phyloP scores from a whole-genome alignment of 2,797 vertebrate genomes.

The Epinephelus awoara region DNA sequence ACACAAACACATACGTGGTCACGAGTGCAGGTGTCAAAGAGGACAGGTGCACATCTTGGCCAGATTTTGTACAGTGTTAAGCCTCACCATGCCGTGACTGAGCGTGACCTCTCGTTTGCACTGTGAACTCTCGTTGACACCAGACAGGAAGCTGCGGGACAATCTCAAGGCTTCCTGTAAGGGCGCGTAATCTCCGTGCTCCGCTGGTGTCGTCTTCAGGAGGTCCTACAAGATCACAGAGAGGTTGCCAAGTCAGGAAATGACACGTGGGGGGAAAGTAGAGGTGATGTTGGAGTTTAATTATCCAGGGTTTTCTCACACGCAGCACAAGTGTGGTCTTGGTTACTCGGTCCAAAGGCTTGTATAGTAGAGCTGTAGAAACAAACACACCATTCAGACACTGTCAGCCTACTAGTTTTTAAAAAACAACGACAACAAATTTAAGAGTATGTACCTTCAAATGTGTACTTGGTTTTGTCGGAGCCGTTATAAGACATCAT shows the following conservation, averaged over 20 bases:
- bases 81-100: conserved; percentile 81
- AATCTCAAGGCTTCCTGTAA: conserved; percentile 84
- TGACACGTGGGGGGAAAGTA: no score
- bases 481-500: conserved; percentile 80
- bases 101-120: conserved; percentile 83
- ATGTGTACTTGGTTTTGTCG: conserved; percentile 80
- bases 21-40: no score
- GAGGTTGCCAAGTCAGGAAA: neutral
- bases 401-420: neutral
- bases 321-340: conserved; percentile 85
- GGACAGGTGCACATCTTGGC: neutral
- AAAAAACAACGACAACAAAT: neutral
- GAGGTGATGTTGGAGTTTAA: no score
- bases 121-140: conserved; percentile 84
- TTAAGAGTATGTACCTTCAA: conserved; percentile 77
- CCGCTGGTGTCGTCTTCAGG: conserved; percentile 79
- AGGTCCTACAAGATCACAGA: conserved; percentile 76
- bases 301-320: conserved; percentile 66
- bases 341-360: conserved; percentile 86
- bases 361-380: conserved; percentile 85
- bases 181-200: conserved; percentile 70
- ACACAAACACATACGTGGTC: neutral
- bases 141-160: conserved; percentile 85
- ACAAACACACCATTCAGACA: conserved; percentile 30
- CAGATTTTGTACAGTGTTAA: neutral